phyloP scores from a whole-genome alignment of 2,888 invertebrate species.

The Subacronicta megacephala region DNA sequence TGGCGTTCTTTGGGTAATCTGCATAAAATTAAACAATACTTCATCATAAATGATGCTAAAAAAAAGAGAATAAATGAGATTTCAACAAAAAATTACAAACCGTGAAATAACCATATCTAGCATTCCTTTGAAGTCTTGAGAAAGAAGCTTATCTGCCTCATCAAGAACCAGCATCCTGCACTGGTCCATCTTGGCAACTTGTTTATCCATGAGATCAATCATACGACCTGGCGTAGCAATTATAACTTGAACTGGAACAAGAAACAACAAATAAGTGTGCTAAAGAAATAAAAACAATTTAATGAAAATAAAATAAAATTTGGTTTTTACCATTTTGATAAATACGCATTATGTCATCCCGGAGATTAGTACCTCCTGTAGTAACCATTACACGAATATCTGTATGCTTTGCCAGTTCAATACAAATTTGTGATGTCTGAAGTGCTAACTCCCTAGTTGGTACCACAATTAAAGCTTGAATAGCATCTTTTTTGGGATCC shows the following conservation, averaged over 20 bases:
- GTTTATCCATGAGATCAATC: slow-evolving; percentile 99
- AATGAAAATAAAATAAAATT: slow-evolving; percentile 19
- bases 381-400: slow-evolving; percentile 99
- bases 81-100: slow-evolving; percentile 63
- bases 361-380: slow-evolving; percentile 98
- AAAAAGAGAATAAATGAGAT: not conserved
- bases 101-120: slow-evolving; percentile 97
- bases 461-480: slow-evolving; percentile 99
- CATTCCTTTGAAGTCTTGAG: slow-evolving; percentile 99
- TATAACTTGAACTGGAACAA: slow-evolving; percentile 96
- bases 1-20: slow-evolving; percentile 98
- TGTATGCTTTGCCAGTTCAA: slow-evolving; percentile 99
- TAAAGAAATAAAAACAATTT: not conserved
- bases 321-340: slow-evolving; percentile 96
- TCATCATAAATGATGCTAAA: not conserved
- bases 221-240: slow-evolving; percentile 99
- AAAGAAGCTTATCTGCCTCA: slow-evolving; percentile 99
- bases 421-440: slow-evolving; percentile 99
- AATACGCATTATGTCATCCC: slow-evolving; percentile 99
- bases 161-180: slow-evolving; percentile 99
- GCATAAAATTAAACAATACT: slow-evolving; percentile 53
- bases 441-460: slow-evolving; percentile 99
- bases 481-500: slow-evolving; percentile 96
- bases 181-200: slow-evolving; percentile 97
- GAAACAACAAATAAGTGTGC: slow-evolving; percentile 15